Base-by-base conservation (phyloP, 2,888 invertebrate species). In the Drosophila sordidula region DNA sequence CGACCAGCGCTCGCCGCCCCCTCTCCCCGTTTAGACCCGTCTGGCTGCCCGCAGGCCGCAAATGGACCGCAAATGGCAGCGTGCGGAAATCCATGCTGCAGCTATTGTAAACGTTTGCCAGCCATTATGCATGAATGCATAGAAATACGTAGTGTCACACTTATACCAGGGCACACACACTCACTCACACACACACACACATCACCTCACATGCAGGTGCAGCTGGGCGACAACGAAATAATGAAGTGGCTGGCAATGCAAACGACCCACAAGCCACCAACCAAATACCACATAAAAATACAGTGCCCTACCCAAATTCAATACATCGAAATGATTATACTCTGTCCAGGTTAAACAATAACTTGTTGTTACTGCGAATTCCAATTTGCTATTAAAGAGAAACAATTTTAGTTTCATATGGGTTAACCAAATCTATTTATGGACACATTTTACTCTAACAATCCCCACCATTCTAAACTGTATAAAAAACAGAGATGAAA, bases 71-170 rank as follows among this genome's bases (percentile, higher is more conserved):
- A 88, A 83, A 87, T 83, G 82, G 84, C 71, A 87, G 71, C 71
- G 81, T 80, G 70, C 87, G 89, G 87, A 83, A 88, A 83, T 88
- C 87, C 84, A 88, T 77, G 84, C 84, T 80, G 87, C 54, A 68
- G 74, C 81, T 54, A 83, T 88, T 83, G 88, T 88, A 88, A 83
- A 88, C 89, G 82, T 86, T 83, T 88, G 82, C 87, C 84, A 67
- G 74, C 83, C 83, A 83, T 83, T 80, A 87, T 88, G 82, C 87
- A 82, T 80, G 87, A 88, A 67, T 80, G 84, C 87, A 88, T 86
- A 75, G 88, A 86, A 82, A 82, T 86, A 85, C 86, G 47, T 67
- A 72, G 49, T 57, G 65, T 61, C 59, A 52, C 66, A 58, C 54
- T 25, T 34, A 44, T 12, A 25, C 34, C 32, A 14, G 18, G n/a